Base-by-base conservation (phyloP, 2,797 vertebrate genomes). In the Triplophysa bombifrons region DNA sequence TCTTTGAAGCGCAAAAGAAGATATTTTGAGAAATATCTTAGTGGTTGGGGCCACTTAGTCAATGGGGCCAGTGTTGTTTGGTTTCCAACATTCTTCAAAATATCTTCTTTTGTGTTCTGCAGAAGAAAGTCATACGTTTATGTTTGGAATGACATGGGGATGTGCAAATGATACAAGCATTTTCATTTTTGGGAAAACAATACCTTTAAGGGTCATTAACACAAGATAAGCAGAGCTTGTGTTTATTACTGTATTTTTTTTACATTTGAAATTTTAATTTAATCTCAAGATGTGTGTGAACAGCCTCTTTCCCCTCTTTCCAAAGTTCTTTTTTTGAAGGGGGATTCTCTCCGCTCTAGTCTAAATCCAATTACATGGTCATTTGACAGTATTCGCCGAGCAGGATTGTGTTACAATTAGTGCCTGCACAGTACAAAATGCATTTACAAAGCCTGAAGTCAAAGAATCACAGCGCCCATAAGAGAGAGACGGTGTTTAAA, bases 301-400 rank as follows among this genome's bases (percentile, higher is more conserved):
- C 55, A 13, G 20, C 55, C 55, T 48, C 13, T 48, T 11, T 53
- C 51, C 7, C 55, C 55, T 48, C 13, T 48, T 11, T 53, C 17
- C 7, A 22, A 10, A 56, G 19, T 22, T 2, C 1, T 12, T 22
- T 3, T 58, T 22, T 22, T 58, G 41, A 11, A 22, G 10, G 3
- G 20, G 58, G 0, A 10, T 19, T 16, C 8, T 20, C 6, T 22
- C 16, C 34, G 25, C 9, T 53, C 44, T 48, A 27, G n/a, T 50
- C 16, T n/a, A 27, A 55, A 68, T 81, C 25, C 34, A 74, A 64
- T 75, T 69, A 56, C 51, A 68, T 58, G 25, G 46, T 10, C 71
- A 48, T 80, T 82, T 41, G 25, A 56, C 64, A 65, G 78, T 20
- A 76, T 27, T 22, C 38, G 27, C 50, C 53, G 22, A 67, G 51